Percentiles rank a stretch among this genome's conserved stretches.
Evolutionary conservation across 2,797 vertebrate species (phyloP).

Genomic region (Chelmon rostratus): DNA sequence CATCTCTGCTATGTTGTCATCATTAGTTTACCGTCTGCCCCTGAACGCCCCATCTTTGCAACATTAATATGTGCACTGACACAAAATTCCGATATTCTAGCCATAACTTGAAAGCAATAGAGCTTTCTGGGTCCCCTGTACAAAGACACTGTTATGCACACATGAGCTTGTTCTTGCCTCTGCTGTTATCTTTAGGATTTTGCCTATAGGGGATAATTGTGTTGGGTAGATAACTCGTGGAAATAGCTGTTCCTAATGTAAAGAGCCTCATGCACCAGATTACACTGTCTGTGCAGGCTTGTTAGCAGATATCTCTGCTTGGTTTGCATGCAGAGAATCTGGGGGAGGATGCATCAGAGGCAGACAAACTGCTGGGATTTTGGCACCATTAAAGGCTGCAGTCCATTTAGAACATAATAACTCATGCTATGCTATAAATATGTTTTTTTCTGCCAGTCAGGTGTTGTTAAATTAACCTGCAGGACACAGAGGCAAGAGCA

Average conservation of each 20-base stretch:
- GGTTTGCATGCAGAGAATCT: background rate
- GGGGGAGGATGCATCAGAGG: constrained; percentile 15
- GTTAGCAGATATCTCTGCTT: constrained; percentile 12
- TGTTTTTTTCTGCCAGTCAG: background rate
- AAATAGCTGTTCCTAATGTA: constrained; percentile 48
- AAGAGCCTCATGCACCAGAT: constrained; percentile 48
- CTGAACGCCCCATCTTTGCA: background rate
- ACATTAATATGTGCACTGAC: background rate
- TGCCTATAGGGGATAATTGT: constrained; percentile 57
- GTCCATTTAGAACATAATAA: background rate
- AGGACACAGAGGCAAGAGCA: background rate
- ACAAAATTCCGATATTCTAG: background rate
- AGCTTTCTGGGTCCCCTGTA: background rate
- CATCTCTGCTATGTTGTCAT: background rate
- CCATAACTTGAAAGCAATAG: background rate
- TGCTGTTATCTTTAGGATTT: constrained; percentile 62
- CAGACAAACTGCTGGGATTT: constrained; percentile 7
- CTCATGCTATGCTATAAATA: background rate
- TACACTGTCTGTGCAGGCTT: constrained; percentile 27
- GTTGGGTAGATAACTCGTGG: constrained; percentile 56
- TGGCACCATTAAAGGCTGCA: background rate
- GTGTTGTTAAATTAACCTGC: background rate
- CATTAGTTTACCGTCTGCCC: background rate
- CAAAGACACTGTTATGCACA: constrained; percentile 34
- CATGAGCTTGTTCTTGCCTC: constrained; percentile 36